Conservation (phyloP, 2,888 invertebrate genomes). For the Protodeltote pygarga region DNA sequence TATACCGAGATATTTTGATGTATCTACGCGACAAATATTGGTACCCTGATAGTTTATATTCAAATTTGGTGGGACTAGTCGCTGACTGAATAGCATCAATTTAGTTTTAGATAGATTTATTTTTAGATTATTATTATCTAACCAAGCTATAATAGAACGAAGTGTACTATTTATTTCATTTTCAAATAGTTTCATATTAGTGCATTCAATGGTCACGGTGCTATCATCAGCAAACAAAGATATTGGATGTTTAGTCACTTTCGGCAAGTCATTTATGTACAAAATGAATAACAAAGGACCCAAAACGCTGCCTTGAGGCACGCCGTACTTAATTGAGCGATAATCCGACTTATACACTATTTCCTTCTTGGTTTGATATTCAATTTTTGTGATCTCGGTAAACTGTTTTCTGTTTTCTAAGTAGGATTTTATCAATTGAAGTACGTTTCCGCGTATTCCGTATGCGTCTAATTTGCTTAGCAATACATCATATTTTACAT, state of each 20-base stretch:
- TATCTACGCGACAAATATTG: too few species aligned
- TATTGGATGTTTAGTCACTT: background rate
- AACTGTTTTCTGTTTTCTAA: slow-evolving; percentile 13
- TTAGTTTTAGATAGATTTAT: too few species aligned
- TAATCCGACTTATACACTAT: background rate
- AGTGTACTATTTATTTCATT: too few species aligned
- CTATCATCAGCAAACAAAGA: background rate
- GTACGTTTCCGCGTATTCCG: slow-evolving; percentile 14
- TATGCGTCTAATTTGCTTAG: slow-evolving; percentile 10
- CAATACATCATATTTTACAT: slow-evolving; percentile 19
- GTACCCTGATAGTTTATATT: too few species aligned
- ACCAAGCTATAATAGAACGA: too few species aligned
- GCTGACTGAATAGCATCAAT: too few species aligned
- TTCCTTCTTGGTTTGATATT: background rate
- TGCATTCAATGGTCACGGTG: background rate
- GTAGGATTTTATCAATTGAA: slow-evolving; percentile 23
- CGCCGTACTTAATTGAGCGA: background rate
- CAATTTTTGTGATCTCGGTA: background rate
- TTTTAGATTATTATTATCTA: too few species aligned
- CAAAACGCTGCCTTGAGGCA: background rate
- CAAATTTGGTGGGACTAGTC: too few species aligned
- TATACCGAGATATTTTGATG: too few species aligned
- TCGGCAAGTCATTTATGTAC: background rate
- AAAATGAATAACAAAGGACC: background rate
- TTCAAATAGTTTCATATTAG: too few species aligned